Evolutionary conservation across 2,797 vertebrate genomes (phyloP).

Genomic region (Betta splendens): DNA sequence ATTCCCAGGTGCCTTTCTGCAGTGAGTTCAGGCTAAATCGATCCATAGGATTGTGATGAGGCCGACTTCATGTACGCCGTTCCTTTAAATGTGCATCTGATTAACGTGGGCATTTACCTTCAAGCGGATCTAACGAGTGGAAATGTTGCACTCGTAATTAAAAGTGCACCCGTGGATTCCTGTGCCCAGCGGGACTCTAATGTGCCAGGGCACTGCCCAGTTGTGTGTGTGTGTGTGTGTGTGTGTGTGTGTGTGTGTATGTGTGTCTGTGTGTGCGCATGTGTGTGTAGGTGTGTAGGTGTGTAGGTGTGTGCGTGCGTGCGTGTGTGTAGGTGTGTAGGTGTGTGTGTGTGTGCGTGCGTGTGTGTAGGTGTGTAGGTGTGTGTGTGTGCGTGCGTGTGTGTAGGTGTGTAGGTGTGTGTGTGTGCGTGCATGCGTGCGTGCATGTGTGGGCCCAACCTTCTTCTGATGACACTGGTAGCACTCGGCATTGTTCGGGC

Average conservation of each 20-base stretch:
- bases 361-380: constrained; percentile 31
- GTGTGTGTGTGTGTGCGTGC: constrained; percentile 27
- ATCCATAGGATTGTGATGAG: neutral
- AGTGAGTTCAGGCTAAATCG: too few species aligned
- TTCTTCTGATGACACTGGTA: constrained; percentile 12
- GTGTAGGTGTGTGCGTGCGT: constrained; percentile 18
- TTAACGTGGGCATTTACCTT: constrained; percentile 52
- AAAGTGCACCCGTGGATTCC: constrained; percentile 69
- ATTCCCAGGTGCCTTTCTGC: too few species aligned
- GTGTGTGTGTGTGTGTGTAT: constrained; percentile 27
- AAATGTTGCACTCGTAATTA: constrained; percentile 69
- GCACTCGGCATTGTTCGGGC: constrained; percentile 18
- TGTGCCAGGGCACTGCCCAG: constrained; percentile 52
- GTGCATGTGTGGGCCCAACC: constrained; percentile 13
- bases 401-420: constrained; percentile 10
- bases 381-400: too few species aligned
- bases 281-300: constrained; percentile 34
- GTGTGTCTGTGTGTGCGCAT: constrained; percentile 17
- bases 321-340: constrained; percentile 21
- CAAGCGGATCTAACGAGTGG: constrained; percentile 50
- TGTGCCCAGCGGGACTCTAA: constrained; percentile 50
- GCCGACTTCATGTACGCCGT: too few species aligned
- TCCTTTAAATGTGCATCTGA: constrained; percentile 14
- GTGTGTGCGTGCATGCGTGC: neutral
- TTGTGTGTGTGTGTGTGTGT: constrained; percentile 30